Base-by-base conservation (phyloP, 2,797 vertebrate species). In the Tapirus indicus region DNA sequence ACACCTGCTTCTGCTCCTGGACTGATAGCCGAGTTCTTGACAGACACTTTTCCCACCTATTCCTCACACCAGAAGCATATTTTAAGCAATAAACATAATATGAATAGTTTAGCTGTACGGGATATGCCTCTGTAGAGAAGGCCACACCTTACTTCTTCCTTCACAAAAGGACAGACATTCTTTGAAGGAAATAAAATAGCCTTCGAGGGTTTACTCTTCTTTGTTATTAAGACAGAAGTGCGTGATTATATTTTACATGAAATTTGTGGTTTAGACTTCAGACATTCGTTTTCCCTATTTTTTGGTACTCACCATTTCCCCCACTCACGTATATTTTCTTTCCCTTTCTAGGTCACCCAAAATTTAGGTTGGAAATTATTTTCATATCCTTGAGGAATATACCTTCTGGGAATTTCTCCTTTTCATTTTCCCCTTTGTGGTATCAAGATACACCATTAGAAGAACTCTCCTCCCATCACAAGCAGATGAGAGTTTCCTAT, bases 1-100 rank as follows among this genome's bases (percentile, higher is more conserved):
- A 85, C 94, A 97, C 93, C 97, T 94, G 96, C 90, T 58, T 88
- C 79, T 90, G 60, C 52, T 93, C 64, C 74, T 13, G 60, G 83
- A 54, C 75, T 27, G 38, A 35, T 32, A 27, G 21, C 71, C 49
- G 68, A 69, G 66, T 75, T 49, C 82, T 49, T 66, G 52, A 91
- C 38, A 56, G 38, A 92, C 71, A 35, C 58, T 86, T 58, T n/a
- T n/a, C 41, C 68, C 32, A 29, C 62, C 49, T 41, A 23, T 7
- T 88, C 32, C 41, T 54, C 88, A 54, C 52, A 35, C 11, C 69
- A 35, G 27, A 83, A 60, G 41, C n/a, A 41, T 41, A 47, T 75
- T 85, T 74, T 44, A 85, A 78, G 75, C 88, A 72, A 60, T 18
- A 92, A 79, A 78, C 35, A 47, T 18, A 29, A 6, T 69, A 23